Evolutionary conservation across 2,797 vertebrate genomes (phyloP).

Genomic region (Falco peregrinus): DNA sequence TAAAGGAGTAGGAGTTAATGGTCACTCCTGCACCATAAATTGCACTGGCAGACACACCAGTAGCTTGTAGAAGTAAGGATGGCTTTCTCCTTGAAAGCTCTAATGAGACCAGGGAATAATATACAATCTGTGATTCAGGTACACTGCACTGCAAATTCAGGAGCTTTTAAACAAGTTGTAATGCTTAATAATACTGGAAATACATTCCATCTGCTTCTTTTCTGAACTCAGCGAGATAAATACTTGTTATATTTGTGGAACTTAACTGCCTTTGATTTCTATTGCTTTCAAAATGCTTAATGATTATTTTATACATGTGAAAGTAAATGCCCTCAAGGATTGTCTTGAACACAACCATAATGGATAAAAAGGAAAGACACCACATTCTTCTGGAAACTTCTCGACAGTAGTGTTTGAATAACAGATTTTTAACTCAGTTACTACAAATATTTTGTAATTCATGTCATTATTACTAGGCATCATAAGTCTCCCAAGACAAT

Average conservation of each 20-base stretch:
- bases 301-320: constrained; percentile 43
- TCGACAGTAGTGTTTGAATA: constrained; percentile 34
- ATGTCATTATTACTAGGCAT: constrained; percentile 18
- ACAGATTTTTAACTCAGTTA: constrained; percentile 37
- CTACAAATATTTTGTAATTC: background rate
- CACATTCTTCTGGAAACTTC: constrained; percentile 54
- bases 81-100: constrained; percentile 78
- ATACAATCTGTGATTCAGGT: constrained; percentile 73
- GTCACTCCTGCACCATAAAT: constrained; percentile 75
- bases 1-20: constrained; percentile 75
- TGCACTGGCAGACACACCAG: constrained; percentile 69
- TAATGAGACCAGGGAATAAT: constrained; percentile 77
- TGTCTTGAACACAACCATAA: background rate
- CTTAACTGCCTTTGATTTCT: constrained; percentile 58
- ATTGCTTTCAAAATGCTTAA: constrained; percentile 41
- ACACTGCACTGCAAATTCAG: constrained; percentile 50
- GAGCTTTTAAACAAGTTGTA: constrained; percentile 63
- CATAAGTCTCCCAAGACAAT: constrained; percentile 2
- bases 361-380: constrained; percentile 35
- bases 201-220: constrained; percentile 57
- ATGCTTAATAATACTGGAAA: constrained; percentile 59
- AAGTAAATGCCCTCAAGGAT: constrained; percentile 43
- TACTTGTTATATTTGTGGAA: constrained; percentile 55
- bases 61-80: constrained; percentile 70
- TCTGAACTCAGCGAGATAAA: constrained; percentile 51